phyloP scores from a whole-genome alignment of 1,140 invertebrate genomes.

The Lordiphosa collinella region DNA sequence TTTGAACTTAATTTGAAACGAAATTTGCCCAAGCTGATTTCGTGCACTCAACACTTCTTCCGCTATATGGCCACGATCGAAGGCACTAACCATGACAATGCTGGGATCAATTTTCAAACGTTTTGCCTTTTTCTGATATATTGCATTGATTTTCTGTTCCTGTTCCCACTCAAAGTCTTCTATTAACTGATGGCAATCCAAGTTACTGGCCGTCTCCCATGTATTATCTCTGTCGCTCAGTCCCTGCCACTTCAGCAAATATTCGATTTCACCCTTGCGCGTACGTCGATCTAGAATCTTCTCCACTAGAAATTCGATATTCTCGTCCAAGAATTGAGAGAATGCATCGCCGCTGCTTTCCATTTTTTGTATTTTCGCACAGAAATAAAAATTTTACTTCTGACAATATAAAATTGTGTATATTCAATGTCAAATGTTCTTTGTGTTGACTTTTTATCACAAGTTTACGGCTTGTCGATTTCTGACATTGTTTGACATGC shows the following conservation, averaged over 20 bases:
- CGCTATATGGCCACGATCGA: constrained; percentile 16
- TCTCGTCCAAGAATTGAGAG: neutral
- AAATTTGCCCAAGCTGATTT: constrained; percentile 1
- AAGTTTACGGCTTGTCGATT: constrained; percentile 7
- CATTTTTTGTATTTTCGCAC: no score
- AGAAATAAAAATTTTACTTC: neutral
- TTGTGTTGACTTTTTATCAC: neutral
- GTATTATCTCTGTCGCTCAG: constrained; percentile 27
- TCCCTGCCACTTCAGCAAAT: constrained; percentile 27
- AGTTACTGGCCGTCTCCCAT: constrained; percentile 15
- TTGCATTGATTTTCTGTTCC: neutral
- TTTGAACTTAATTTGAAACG: constrained; percentile 25
- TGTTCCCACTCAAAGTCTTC: constrained; percentile 1
- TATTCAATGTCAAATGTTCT: neutral
- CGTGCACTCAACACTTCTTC: constrained; percentile 1
- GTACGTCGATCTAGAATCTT: constrained; percentile 16
- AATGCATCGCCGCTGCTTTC: neutral
- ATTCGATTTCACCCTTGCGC: constrained; percentile 1
- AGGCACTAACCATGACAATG: constrained; percentile 17
- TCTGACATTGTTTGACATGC: constrained; percentile 2
- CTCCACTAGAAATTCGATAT: constrained; percentile 12
- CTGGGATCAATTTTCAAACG: constrained; percentile 25
- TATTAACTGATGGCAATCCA: constrained; percentile 8
- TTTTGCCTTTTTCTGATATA: constrained; percentile 25
- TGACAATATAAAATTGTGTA: neutral